A percentile compares a stretch with the other conserved stretches of the same genome.
Evolutionary conservation across 2,888 invertebrate species (phyloP).

Genomic region (Oegoconia quadripuncta): DNA sequence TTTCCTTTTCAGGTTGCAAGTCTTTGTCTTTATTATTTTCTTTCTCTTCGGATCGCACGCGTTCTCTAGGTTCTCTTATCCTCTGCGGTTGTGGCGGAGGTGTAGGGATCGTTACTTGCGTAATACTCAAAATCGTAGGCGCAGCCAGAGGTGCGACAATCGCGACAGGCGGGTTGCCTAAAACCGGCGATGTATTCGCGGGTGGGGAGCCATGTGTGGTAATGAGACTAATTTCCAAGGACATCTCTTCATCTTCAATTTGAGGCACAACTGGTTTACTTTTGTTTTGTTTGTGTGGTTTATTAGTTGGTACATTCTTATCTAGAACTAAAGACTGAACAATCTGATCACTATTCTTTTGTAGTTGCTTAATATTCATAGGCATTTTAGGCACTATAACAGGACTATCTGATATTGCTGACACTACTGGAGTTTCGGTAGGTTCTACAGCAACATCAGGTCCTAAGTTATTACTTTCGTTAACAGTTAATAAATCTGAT

Average conservation of each 20-base stretch:
- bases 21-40: slow-evolving; percentile 35
- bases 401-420: slow-evolving; percentile 84
- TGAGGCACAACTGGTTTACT: slow-evolving; percentile 55
- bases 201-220: slow-evolving; percentile 12
- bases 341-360: slow-evolving; percentile 56
- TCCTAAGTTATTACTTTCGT: slow-evolving; percentile 63
- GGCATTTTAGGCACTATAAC: slow-evolving; percentile 80
- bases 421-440: slow-evolving; percentile 82
- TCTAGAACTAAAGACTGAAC: slow-evolving; percentile 57
- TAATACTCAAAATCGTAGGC: slow-evolving; percentile 8
- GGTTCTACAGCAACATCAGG: slow-evolving; percentile 55
- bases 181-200: background rate
- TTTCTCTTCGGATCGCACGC: slow-evolving; percentile 46
- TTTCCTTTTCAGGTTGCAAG: slow-evolving; percentile 29
- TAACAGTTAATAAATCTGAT: slow-evolving; percentile 66
- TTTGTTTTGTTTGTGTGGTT: slow-evolving; percentile 52
- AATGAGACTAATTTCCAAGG: slow-evolving; percentile 23
- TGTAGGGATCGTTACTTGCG: slow-evolving; percentile 18
- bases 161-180: slow-evolving; percentile 22
- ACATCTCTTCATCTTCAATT: slow-evolving; percentile 44
- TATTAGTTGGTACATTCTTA: slow-evolving; percentile 53
- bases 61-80: slow-evolving; percentile 49
- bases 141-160: slow-evolving; percentile 20
- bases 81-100: slow-evolving; percentile 48
- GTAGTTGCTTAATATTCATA: slow-evolving; percentile 57